Conservation (phyloP, 2,888 invertebrate species). For the Gymnocheta viridis region DNA sequence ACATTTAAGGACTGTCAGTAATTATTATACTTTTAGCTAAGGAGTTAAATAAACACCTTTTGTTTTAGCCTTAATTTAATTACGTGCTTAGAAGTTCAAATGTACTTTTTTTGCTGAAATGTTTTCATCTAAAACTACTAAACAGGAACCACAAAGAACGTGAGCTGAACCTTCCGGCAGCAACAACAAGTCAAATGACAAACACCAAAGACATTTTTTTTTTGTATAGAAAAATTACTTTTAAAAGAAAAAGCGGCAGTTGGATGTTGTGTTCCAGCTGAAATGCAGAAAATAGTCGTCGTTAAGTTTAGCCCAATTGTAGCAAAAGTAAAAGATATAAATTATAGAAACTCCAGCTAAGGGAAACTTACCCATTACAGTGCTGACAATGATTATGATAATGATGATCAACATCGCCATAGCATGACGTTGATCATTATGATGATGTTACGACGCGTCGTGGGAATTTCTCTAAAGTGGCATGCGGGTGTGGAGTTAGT, state of each 20-base stretch:
- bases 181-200: neutral
- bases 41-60: constrained; percentile 72
- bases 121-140: neutral
- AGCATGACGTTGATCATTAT: constrained; percentile 21
- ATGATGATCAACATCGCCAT: constrained; percentile 26
- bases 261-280: neutral
- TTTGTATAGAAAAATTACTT: neutral
- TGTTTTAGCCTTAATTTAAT: constrained; percentile 54
- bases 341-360: constrained; percentile 7
- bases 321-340: constrained; percentile 7
- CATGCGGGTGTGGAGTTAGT: constrained; percentile 78
- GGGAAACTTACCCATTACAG: constrained; percentile 37
- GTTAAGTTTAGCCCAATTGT: constrained; percentile 27
- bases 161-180: constrained; percentile 66
- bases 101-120: neutral
- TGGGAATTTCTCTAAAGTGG: constrained; percentile 78
- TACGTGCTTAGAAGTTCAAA: constrained; percentile 74
- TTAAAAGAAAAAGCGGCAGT: neutral
- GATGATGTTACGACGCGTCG: constrained; percentile 73
- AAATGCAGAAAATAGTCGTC: neutral
- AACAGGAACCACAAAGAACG: constrained; percentile 32
- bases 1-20: neutral
- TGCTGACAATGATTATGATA: neutral
- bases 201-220: neutral
- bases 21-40: constrained; percentile 62